phyloP scores from a whole-genome alignment of 2,797 vertebrate genomes.

The Esox lucius region DNA sequence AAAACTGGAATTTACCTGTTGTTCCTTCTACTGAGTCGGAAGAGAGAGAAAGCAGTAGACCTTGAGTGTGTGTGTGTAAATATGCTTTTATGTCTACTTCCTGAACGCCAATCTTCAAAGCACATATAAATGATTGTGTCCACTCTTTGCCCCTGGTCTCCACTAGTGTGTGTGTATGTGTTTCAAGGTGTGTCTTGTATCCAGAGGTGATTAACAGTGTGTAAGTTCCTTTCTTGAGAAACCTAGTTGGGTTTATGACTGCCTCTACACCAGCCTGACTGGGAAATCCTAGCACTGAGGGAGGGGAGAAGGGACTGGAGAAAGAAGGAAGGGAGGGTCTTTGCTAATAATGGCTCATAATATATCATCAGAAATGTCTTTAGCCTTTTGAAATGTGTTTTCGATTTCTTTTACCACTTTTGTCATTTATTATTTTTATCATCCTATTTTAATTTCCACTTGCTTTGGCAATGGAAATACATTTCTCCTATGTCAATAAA shows the following conservation, averaged over 20 bases:
- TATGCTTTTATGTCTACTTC: background rate
- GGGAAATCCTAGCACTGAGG: background rate
- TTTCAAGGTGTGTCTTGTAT: background rate
- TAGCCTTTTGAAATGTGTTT: no score
- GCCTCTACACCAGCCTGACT: background rate
- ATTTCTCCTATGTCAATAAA: no score
- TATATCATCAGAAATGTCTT: background rate
- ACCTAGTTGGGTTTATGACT: slow-evolving; percentile 21
- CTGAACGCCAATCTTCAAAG: background rate
- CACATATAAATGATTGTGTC: background rate
- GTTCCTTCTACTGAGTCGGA: background rate
- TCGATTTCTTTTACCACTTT: no score
- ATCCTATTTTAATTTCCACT: no score
- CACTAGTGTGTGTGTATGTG: slow-evolving; percentile 17
- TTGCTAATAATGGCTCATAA: background rate
- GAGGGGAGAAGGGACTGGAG: no score
- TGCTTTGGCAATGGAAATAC: background rate
- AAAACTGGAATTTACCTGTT: slow-evolving; percentile 7
- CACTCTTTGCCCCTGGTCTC: background rate
- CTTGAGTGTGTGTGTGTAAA: slow-evolving; percentile 7
- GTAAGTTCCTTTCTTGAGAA: slow-evolving; percentile 28
- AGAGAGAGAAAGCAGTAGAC: background rate
- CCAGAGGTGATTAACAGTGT: background rate
- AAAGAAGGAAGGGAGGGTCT: slow-evolving; percentile 2
- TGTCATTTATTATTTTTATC: no score